Base-by-base conservation (phyloP, 2,888 invertebrate species). In the Callyntrura guangdongensis region DNA sequence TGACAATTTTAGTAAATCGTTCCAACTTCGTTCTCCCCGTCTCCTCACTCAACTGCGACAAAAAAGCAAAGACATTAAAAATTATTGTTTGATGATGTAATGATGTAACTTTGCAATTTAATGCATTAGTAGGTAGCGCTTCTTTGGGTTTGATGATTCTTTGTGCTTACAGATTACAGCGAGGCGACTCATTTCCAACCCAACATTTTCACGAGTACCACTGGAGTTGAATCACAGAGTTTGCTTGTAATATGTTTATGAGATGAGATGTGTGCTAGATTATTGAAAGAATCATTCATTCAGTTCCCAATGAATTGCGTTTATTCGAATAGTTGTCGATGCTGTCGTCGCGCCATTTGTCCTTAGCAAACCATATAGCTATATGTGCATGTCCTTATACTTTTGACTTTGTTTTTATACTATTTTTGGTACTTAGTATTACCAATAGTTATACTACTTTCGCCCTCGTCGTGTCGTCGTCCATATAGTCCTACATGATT, bases 201-300 rank as follows among this genome's bases (percentile, higher is more conserved):
- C 36, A 69, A 69, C 12, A n/a, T 36, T 69, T 36, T 69, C 14
- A 69, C 14, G 36, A 17, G 6, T 14, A 36, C 14, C 9, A 69
- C 74, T 74, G 74, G 74, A 74, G 74, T 22, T 20, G 11, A 72
- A 53, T 74, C 0, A 0, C 25, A 64, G n/a, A n/a, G 22, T 20
- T 25, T 64, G 64, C 20, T 64, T 69, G 69, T 14, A 12, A 36
- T 69, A 36, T n/a, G 4, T 36, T 64, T 25, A 22, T 47, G 11
- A 47, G 47, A 12, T 47, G 45, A 47, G 53, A 12, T 2, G 49
- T 47, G 74, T 47, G 0, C 17, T 11, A 6, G 27, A 67, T 72
- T n/a, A 72, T 53, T 53, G 47, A 74, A 74, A 49, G 74, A 74
- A 53, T 12, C 74, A 49, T 74, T 74, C 74, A 53, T 74, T 20